Percentiles rank a stretch among this genome's conserved stretches.
These are phyloP conservation scores for Exephanes ischioxanthus DNA, from an alignment of 2,888 invertebrate species.

Conservation along the genomic window DNA sequence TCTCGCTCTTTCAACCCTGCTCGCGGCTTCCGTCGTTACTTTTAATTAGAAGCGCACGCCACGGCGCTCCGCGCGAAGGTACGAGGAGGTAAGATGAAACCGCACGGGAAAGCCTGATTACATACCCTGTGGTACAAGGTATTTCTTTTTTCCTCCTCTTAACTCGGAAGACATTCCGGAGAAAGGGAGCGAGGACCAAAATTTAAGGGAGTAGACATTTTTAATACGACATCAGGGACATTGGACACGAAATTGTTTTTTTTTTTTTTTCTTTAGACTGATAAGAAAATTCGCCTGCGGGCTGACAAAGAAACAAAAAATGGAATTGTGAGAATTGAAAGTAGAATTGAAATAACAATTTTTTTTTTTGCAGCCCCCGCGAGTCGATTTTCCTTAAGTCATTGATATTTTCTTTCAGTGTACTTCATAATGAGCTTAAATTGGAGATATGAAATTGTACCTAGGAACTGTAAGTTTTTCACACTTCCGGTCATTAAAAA, in stretches of 20 bases:
- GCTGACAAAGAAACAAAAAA: no score
- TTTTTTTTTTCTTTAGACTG: background rate
- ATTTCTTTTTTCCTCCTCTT: background rate
- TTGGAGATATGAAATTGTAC: no score
- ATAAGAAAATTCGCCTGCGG: background rate
- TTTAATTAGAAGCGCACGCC: conserved; percentile 48
- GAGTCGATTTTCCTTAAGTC: no score
- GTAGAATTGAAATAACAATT: no score
- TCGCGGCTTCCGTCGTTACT: conserved; percentile 46
- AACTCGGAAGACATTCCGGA: background rate
- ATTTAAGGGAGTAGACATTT: background rate
- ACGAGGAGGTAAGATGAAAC: conserved; percentile 37
- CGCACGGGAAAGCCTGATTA: conserved; percentile 19
- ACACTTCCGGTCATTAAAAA: no score
- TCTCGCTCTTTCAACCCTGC: background rate
- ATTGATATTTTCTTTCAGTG: no score
- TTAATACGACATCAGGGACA: background rate
- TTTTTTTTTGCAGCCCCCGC: no score
- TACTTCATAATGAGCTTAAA: no score
- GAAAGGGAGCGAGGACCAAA: background rate
- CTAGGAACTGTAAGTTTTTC: no score
- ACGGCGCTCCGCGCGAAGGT: conserved; percentile 7
- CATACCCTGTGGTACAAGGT: conserved; percentile 16
- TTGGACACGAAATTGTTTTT: background rate
- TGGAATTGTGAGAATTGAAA: no score